Percentiles rank a stretch among this genome's conserved stretches.
These are phyloP conservation scores for Hippoglossus stenolepis DNA, from an alignment of 2,113 vertebrate genomes.

Conservation along the genomic window DNA sequence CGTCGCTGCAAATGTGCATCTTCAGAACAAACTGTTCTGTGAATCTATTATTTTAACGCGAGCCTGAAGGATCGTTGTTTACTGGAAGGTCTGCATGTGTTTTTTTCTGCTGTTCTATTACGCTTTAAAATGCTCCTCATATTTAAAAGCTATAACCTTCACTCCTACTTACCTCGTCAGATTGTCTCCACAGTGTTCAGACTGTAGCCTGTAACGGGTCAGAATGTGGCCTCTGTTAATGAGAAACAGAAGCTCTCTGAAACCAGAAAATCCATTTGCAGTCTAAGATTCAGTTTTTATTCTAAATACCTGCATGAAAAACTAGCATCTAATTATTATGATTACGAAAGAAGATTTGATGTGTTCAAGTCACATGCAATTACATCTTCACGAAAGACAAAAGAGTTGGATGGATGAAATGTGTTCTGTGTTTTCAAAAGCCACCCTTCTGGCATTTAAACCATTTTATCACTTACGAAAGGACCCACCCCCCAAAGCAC, in stretches of 20 bases:
- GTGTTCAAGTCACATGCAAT: not conserved
- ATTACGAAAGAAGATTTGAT: not conserved
- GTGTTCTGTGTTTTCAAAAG: not conserved
- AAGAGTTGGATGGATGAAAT: not conserved
- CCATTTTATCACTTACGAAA: not conserved
- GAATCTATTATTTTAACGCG: slow-evolving; percentile 7
- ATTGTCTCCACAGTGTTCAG: slow-evolving; percentile 7
- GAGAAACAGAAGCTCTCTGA: not conserved
- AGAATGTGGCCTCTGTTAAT: not conserved
- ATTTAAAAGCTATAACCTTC: slow-evolving; percentile 17
- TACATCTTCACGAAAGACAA: not conserved
- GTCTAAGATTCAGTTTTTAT: too few species aligned
- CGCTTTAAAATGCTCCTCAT: slow-evolving; percentile 20
- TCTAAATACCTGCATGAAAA: not conserved
- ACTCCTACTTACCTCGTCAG: slow-evolving; percentile 2
- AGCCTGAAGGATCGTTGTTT: not conserved
- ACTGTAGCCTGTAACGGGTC: not conserved
- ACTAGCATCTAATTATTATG: not conserved
- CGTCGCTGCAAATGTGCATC: not conserved
- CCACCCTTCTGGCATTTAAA: not conserved
- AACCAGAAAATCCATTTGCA: too few species aligned
- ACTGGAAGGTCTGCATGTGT: not conserved
- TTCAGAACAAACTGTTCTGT: slow-evolving; percentile 22
- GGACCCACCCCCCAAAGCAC: too few species aligned
- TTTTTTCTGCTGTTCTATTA: slow-evolving; percentile 6